These are phyloP conservation scores for Acanthurus tractus DNA, from an alignment of 2,797 vertebrate species.

Conservation along the genomic window DNA sequence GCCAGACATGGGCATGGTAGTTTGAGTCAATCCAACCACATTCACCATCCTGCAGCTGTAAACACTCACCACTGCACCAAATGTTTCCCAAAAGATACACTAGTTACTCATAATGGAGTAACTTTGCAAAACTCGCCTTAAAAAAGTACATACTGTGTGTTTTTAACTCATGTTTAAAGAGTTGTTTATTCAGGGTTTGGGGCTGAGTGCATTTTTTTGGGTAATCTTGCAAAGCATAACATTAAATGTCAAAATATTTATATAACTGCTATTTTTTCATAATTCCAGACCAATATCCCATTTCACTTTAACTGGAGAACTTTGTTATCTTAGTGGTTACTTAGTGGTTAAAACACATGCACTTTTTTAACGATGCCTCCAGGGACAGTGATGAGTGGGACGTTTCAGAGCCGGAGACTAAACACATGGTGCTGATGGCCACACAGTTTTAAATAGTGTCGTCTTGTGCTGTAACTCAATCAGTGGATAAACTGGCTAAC, in stretches of 20 bases:
- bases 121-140: not conserved
- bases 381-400: not conserved
- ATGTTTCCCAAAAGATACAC: not conserved
- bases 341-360: not conserved
- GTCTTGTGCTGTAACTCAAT: not conserved
- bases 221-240: not conserved
- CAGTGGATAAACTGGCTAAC: not conserved
- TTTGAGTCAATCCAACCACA: conserved; percentile 6
- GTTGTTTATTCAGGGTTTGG: not conserved
- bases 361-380: not conserved
- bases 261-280: not conserved
- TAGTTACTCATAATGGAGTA: not conserved
- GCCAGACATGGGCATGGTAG: not conserved
- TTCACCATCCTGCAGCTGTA: not conserved
- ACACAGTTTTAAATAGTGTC: not conserved
- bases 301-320: not conserved
- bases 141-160: not conserved
- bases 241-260: not conserved
- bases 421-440: not conserved
- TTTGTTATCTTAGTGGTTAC: not conserved
- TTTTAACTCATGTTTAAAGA: not conserved
- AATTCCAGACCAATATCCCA: not conserved
- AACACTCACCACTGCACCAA: conserved; percentile 3
- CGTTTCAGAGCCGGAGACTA: not conserved
- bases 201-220: not conserved